Percentiles rank a stretch among this genome's conserved stretches.
phyloP scores from a whole-genome alignment of 2,113 vertebrate species.

The Ahaetulla prasina region DNA sequence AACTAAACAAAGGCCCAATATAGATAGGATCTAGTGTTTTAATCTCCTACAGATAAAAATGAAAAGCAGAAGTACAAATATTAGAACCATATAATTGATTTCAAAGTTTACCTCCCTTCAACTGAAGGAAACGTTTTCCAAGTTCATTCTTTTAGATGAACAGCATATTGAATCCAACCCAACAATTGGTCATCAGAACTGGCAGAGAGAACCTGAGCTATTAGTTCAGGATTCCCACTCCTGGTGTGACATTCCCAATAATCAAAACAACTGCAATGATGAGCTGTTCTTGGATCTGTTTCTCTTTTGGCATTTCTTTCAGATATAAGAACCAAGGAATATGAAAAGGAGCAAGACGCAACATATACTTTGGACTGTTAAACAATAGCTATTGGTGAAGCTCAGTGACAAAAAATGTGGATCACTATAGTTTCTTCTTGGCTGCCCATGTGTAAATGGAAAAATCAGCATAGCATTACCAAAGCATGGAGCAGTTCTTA shows the following conservation, averaged over 20 bases:
- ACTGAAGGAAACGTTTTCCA: background rate
- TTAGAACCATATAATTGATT: background rate
- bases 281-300: background rate
- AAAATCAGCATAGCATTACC: background rate
- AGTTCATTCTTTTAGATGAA: background rate
- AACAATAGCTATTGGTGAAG: background rate
- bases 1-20: background rate
- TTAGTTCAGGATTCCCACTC: background rate
- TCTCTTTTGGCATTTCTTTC: background rate
- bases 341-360: background rate
- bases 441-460: background rate
- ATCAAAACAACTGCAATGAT: background rate
- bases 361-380: background rate
- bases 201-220: background rate
- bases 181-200: background rate
- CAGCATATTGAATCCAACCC: background rate
- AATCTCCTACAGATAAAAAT: background rate
- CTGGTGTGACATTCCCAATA: background rate
- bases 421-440: background rate
- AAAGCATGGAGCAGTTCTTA: constrained; percentile 7
- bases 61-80: background rate
- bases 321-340: background rate
- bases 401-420: background rate
- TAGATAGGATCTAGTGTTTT: background rate
- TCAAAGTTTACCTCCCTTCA: background rate